Percentiles rank a stretch among this genome's conserved stretches.
These are phyloP conservation scores for Emydura subglobosa DNA, from an alignment of 2,113 vertebrate genomes.

Conservation along the genomic window DNA sequence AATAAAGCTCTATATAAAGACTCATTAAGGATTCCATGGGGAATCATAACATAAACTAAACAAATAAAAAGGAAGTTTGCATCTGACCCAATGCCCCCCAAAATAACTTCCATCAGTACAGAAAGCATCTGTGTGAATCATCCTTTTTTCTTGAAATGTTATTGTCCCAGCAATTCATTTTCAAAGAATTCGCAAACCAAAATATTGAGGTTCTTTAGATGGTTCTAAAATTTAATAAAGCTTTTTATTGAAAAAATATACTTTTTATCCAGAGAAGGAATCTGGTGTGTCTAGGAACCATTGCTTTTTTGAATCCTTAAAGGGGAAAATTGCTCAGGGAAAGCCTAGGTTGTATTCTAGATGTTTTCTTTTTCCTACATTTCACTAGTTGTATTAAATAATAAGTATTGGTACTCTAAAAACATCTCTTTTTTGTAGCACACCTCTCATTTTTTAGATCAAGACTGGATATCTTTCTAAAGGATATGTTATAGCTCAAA, in stretches of 20 bases:
- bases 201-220: slow-evolving; percentile 35
- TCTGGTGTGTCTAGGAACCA: neutral
- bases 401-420: neutral
- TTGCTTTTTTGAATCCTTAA: neutral
- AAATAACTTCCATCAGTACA: slow-evolving; percentile 58
- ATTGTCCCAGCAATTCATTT: slow-evolving; percentile 5
- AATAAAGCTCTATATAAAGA: slow-evolving; percentile 37
- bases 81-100: slow-evolving; percentile 24
- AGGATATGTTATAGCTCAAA: neutral
- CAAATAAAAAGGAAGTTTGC: slow-evolving; percentile 58
- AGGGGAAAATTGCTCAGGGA: neutral
- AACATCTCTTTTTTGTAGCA: neutral
- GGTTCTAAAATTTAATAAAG: slow-evolving; percentile 17
- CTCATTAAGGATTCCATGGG: slow-evolving; percentile 48
- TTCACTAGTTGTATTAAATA: neutral
- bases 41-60: slow-evolving; percentile 67
- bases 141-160: slow-evolving; percentile 25
- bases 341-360: neutral
- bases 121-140: slow-evolving; percentile 61
- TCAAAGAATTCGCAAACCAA: slow-evolving; percentile 54
- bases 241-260: neutral
- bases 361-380: neutral
- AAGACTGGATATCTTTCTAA: neutral
- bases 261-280: slow-evolving; percentile 13
- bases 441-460: neutral